Conservation (phyloP, 1,140 invertebrate genomes). For the Choristoneura fumiferana region DNA sequence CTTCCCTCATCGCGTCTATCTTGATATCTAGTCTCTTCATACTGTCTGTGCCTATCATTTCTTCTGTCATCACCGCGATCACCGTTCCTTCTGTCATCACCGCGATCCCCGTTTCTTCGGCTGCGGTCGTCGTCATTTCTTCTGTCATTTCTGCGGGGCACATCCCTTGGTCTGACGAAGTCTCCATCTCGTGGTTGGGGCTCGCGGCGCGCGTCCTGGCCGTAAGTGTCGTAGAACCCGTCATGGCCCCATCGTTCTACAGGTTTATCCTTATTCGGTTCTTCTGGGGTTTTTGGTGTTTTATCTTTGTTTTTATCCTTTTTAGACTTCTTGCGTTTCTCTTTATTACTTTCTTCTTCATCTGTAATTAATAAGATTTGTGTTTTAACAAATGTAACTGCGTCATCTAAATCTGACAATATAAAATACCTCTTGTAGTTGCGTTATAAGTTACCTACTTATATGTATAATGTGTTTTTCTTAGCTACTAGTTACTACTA, state of each 20-base stretch:
- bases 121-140: constrained; percentile 15
- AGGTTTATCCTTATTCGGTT: constrained; percentile 33
- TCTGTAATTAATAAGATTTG: constrained; percentile 37
- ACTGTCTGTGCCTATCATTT: constrained; percentile 2
- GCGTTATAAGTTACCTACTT: too few species aligned
- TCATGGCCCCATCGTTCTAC: constrained; percentile 63
- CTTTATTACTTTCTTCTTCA: constrained; percentile 45
- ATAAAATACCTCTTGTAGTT: too few species aligned
- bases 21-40: constrained; percentile 12
- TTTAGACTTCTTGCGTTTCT: constrained; percentile 47
- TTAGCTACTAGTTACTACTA: constrained; percentile 14
- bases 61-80: background rate
- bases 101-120: background rate
- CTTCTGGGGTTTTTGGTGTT: constrained; percentile 36
- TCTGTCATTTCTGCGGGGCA: constrained; percentile 28
- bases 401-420: too few species aligned
- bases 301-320: constrained; percentile 40
- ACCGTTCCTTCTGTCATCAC: constrained; percentile 3
- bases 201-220: constrained; percentile 46
- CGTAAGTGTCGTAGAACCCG: constrained; percentile 68
- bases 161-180: constrained; percentile 31
- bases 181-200: constrained; percentile 29
- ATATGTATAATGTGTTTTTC: too few species aligned
- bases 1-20: constrained; percentile 7
- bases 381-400: too few species aligned